Base-by-base conservation (phyloP, 2,888 invertebrate species). In the Pecten maximus region DNA sequence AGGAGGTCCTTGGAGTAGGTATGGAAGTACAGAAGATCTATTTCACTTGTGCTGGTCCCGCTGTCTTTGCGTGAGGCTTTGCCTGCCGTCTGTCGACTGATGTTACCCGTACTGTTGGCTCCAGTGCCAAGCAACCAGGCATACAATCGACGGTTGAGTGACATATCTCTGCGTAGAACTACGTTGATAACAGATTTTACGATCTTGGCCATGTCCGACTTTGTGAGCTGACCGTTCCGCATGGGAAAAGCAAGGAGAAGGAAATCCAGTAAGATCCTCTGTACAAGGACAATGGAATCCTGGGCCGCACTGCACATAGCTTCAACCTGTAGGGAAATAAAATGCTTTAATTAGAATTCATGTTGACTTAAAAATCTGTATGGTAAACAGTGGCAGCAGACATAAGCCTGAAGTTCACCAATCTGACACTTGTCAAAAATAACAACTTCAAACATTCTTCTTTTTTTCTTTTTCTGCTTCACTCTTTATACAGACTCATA, bases 161-260 rank as follows among this genome's bases (percentile, higher is more conserved):
- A 98, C 98, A 98, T 98, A 96, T 99, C 99, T 92, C 99, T 97
- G 87, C 98, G 97, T 88, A 99, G 97, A 92, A 99, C 98, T 2
- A 97, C 97, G 92, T 97, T 97, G 89, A 98, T 97, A 40, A 98
- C 98, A 91, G 98, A 98, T 40, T 98, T 98, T 12, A 98, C 98
- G 92, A 98, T 97, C 90, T 97, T 96, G 88, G 98, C 97, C 97
- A 98, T 97, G 96, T 98, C 98, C 15, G 97, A 97, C 50, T 95
- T 94, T 4, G 97, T 96, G 89, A 97, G 97, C 95, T 98, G 98
- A 92, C 97, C 98, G 95, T 98, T 98, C 94, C 98, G 98, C 97
- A 98, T 98, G 28, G 98, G 98, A 96, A 99, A 98, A 40, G 98
- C 98, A 10, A 98, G 97, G 94, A 98, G 97, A 74, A 99, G 97